A percentile compares a stretch with the other conserved stretches of the same genome.
phyloP scores from a whole-genome alignment of 1,140 invertebrate genomes.

The Melitaea cinxia region DNA sequence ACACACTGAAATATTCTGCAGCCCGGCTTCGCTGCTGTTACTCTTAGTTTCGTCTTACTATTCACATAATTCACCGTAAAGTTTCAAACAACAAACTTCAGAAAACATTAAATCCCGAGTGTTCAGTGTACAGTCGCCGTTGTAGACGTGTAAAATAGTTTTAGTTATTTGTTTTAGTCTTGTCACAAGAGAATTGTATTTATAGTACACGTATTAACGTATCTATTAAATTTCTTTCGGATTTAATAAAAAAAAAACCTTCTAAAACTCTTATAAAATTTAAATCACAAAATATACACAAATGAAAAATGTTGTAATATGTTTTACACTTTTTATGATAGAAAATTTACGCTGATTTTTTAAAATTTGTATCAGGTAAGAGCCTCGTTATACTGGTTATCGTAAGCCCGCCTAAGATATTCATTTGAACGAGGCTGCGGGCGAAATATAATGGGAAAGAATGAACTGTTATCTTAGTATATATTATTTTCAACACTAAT shows the following conservation, averaged over 20 bases:
- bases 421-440: constrained; percentile 10
- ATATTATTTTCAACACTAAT: constrained; percentile 11
- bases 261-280: no score
- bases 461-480: constrained; percentile 15
- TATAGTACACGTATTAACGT: no score
- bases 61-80: constrained; percentile 2
- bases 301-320: no score
- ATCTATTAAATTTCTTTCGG: no score
- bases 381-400: not conserved
- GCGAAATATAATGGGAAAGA: constrained; percentile 14
- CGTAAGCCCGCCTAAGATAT: constrained; percentile 11
- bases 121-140: not conserved
- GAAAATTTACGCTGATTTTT: not conserved
- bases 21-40: not conserved
- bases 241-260: no score
- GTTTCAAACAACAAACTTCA: constrained; percentile 7
- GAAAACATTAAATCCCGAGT: not conserved
- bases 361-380: constrained; percentile 4
- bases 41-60: not conserved
- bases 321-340: not conserved
- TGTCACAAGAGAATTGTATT: not conserved
- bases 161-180: not conserved
- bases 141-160: not conserved
- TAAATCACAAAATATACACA: no score
- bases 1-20: constrained; percentile 20